Evolutionary conservation across 2,888 invertebrate genomes (phyloP), one percentile per base, ranked within the genome.

Genomic region (Himalopsyche anomala): DNA sequence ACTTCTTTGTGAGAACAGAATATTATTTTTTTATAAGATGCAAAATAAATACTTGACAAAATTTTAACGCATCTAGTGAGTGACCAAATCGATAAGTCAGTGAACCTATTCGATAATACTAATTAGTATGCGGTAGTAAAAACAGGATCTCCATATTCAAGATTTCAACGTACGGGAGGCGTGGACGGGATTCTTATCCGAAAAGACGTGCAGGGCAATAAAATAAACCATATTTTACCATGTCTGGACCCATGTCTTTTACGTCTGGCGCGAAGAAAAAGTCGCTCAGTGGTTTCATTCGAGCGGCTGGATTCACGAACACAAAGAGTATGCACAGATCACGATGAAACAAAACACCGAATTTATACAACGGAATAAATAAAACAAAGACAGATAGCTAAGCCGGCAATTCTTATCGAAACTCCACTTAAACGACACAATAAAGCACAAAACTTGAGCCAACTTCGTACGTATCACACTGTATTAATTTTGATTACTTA

Each of bases 191-290:
- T 5, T 17, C 0, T 74, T n/a, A 5, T 15, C 28, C 19, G 17
- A 12, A 74, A 36, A n/a, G 12, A 12, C 19, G 74, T n/a, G 19
- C 19, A 19, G 28, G 4, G n/a, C n/a, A 19, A 9, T 17, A 80
- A 5, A 38, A 51, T 4, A 17, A 19, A 54, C 42, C 28, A 81
- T 81, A 82, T 17, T 93, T 94, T 93, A 96, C 96, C 96, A 96
- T 96, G 93, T 96, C 96, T 93, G 95, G 95, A 94, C 95, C 96
- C 95, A 96, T 95, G 94, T 95, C 95, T 94, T 95, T 95, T 95
- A 95, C 96, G 94, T 95, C 95, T 92, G 94, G 92, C 92, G 94
- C 94, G 91, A 94, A 94, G 93, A 95, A 95, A 92, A 94, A 94
- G 91, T 94, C 94, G 93, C 94, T 94, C 93, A 94, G 94, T 91